Evolutionary conservation across 1,140 invertebrate genomes (phyloP), one percentile per base, ranked within the genome.

Genomic region (Vanessa tameamea): DNA sequence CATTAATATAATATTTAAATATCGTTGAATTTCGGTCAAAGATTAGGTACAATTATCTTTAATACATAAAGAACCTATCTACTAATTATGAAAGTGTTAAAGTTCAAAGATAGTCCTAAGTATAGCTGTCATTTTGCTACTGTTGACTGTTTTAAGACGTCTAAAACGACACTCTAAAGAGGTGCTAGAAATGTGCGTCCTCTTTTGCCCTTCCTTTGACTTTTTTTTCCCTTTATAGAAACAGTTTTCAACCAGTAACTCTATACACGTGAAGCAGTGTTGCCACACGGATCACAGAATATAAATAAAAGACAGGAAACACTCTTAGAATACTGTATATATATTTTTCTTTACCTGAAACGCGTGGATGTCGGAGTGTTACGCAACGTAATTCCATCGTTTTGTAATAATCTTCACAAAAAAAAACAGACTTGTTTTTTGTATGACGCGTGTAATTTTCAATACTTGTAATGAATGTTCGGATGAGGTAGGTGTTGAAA

Each of bases 151-250:
- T 82, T 82, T 80, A 78, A 77, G 77, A 81, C 75, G 79, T 82
- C 77, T 79, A 73, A 77, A 79, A 76, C 76, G 72, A 31, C 78
- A 75, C 80, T 88, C 85, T 4, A 87, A 88, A 86, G 83, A 77
- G 73, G 81, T 66, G 82, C 71, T 80, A 83, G 79, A 82, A 81
- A 83, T 74, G 69, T 71, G 73, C 59, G 78, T 82, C 79, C 76
- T 79, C 76, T 77, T 79, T 81, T 76, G 73, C 75, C 77, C 76
- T 72, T 79, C 77, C 69, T 83, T 71, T 75, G 67, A 53, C 50
- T 72, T 78, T 80, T 80, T 57, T 72, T 78, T 77, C 79, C 74
- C 73, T 76, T 80, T 74, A 66, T 76, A 75, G 77, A 69, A 51
- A 73, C 65, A 48, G 73, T 74, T 77, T 78, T 69, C 67, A 70